These are phyloP conservation scores for Holotrichia oblita DNA, from an alignment of 1,140 invertebrate genomes.

Conservation along the genomic window DNA sequence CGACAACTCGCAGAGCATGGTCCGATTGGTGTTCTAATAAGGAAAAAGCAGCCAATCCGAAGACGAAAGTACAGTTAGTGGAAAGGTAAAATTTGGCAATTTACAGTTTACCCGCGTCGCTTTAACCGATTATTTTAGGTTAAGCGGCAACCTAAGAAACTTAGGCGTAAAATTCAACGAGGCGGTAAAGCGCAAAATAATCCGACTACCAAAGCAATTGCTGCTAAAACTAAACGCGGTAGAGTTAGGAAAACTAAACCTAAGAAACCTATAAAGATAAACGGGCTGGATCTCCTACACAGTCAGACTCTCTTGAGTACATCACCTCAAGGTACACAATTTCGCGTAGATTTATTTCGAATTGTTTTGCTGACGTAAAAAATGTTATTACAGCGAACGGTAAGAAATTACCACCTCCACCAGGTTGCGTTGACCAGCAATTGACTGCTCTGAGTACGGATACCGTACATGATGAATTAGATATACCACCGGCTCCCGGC, in stretches of 20 bases:
- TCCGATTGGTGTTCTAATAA: conserved; percentile 74
- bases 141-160: conserved; percentile 61
- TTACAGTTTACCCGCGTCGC: neutral
- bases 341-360: conserved; percentile 33
- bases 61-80: conserved; percentile 59
- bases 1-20: conserved; percentile 79
- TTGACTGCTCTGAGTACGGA: conserved; percentile 76
- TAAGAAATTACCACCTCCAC: conserved; percentile 80
- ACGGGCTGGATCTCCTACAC: conserved; percentile 88
- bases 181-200: conserved; percentile 59
- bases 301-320: conserved; percentile 91
- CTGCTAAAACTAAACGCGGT: conserved; percentile 60
- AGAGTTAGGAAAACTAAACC: conserved; percentile 67
- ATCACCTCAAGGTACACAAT: conserved; percentile 67
- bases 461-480: conserved; percentile 80
- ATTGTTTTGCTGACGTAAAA: conserved; percentile 21
- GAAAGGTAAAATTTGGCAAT: conserved; percentile 47
- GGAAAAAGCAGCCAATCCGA: conserved; percentile 67
- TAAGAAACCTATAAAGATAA: conserved; percentile 77
- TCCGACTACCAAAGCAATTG: conserved; percentile 54
- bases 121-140: neutral
- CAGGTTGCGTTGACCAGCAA: conserved; percentile 90
- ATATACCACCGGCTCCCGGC: conserved; percentile 78
- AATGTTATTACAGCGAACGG: conserved; percentile 61
- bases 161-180: conserved; percentile 57